Evolutionary conservation across 2,888 invertebrate species (phyloP).

Genomic region (Busseola fusca): DNA sequence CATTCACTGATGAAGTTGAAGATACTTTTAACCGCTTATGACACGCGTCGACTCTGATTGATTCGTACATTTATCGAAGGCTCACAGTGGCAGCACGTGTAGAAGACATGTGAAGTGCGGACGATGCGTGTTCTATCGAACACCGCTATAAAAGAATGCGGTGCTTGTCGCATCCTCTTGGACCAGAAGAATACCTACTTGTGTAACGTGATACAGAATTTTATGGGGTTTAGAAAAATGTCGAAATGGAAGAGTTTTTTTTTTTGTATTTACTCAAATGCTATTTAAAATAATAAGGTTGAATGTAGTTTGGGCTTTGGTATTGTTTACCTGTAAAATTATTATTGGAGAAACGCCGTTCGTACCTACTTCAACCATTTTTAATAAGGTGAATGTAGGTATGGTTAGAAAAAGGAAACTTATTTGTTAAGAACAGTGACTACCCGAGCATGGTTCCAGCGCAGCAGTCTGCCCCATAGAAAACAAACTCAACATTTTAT

Average conservation of each 20-base stretch:
- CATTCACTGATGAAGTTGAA: background rate
- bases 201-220: background rate
- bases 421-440: background rate
- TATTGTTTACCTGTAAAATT: background rate
- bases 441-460: background rate
- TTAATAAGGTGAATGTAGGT: background rate
- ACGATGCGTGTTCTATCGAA: conserved; percentile 25
- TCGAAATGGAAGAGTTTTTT: background rate
- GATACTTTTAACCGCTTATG: background rate
- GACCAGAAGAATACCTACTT: background rate
- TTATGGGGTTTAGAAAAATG: background rate
- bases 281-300: background rate
- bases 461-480: background rate
- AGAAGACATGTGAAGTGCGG: background rate
- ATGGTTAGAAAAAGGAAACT: no score
- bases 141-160: conserved; percentile 40
- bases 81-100: background rate
- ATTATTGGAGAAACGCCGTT: background rate
- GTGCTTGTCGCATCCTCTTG: background rate
- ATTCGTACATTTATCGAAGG: conserved; percentile 19
- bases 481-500: conserved; percentile 1
- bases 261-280: background rate
- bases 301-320: no score
- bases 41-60: conserved; percentile 25
- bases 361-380: background rate